Conservation (phyloP, 2,888 invertebrate species). For the Andrena bicolor region DNA sequence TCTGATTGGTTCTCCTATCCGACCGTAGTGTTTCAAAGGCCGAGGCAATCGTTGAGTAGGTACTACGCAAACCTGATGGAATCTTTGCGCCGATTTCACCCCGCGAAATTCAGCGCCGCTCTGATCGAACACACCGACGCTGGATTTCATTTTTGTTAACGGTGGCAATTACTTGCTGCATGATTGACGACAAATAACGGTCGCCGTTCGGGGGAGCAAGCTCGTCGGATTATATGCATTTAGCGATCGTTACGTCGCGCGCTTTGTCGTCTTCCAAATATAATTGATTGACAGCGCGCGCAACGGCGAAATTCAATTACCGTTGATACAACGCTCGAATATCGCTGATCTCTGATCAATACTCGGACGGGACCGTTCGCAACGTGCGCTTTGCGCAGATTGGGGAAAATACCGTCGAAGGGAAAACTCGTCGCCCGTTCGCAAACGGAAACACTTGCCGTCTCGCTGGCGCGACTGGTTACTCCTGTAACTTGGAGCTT, state of each 20-base stretch:
- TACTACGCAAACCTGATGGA: neutral
- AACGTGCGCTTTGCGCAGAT: neutral
- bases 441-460: conserved; percentile 7
- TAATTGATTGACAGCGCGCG: conserved; percentile 54
- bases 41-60: neutral
- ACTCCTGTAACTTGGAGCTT: conserved; percentile 22
- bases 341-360: conserved; percentile 47
- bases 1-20: neutral
- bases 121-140: conserved; percentile 11
- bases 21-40: neutral
- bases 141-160: conserved; percentile 47
- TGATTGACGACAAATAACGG: conserved; percentile 44
- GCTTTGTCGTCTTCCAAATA: conserved; percentile 16
- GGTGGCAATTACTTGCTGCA: conserved; percentile 46
- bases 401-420: neutral
- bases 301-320: conserved; percentile 57
- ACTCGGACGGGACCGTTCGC: conserved; percentile 22
- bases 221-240: conserved; percentile 45
- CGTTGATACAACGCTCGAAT: conserved; percentile 43
- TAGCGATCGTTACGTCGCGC: conserved; percentile 21
- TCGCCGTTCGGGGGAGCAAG: conserved; percentile 27
- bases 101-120: conserved; percentile 22
- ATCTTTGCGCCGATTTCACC: neutral
- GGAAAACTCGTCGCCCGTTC: neutral
- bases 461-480: neutral